Evolutionary conservation across 2,888 invertebrate genomes (phyloP).

Genomic region (Alloplasta piceator): DNA sequence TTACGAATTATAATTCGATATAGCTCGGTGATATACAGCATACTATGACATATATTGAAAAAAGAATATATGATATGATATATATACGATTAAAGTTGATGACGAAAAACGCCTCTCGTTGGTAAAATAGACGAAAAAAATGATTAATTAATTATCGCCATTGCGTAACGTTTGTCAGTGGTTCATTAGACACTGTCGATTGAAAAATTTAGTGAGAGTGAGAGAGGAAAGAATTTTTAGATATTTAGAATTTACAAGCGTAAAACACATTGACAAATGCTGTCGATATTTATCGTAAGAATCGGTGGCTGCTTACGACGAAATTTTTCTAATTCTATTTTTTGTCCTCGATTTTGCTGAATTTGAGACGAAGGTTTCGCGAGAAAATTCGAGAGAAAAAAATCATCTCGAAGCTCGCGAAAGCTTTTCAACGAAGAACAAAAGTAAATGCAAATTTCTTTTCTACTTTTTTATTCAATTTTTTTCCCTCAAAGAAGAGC

Average conservation of each 20-base stretch:
- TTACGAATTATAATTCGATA: slow-evolving; percentile 53
- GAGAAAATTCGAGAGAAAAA: background rate
- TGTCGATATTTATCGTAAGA: slow-evolving; percentile 59
- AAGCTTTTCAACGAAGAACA: background rate
- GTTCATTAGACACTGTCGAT: slow-evolving; percentile 25
- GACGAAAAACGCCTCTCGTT: slow-evolving; percentile 40
- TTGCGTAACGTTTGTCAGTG: slow-evolving; percentile 26
- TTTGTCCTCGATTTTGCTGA: background rate
- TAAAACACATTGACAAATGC: slow-evolving; percentile 19
- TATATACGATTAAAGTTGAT: slow-evolving; percentile 52
- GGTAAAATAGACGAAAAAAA: slow-evolving; percentile 27
- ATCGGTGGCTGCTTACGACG: slow-evolving; percentile 56
- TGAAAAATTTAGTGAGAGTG: slow-evolving; percentile 37
- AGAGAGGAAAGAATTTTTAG: slow-evolving; percentile 46
- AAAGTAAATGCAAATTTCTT: slow-evolving; percentile 19
- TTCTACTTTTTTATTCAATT: background rate
- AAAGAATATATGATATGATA: slow-evolving; percentile 35
- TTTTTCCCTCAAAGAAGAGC: slow-evolving; percentile 21
- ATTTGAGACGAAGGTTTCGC: background rate
- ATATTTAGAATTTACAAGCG: slow-evolving; percentile 36
- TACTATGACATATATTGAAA: slow-evolving; percentile 45
- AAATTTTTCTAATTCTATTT: slow-evolving; percentile 9
- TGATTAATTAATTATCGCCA: slow-evolving; percentile 49
- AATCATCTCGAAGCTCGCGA: background rate
- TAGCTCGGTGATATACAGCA: slow-evolving; percentile 58